Conservation (phyloP, 2,797 vertebrate species). For the Rhinatrema bivittatum region DNA sequence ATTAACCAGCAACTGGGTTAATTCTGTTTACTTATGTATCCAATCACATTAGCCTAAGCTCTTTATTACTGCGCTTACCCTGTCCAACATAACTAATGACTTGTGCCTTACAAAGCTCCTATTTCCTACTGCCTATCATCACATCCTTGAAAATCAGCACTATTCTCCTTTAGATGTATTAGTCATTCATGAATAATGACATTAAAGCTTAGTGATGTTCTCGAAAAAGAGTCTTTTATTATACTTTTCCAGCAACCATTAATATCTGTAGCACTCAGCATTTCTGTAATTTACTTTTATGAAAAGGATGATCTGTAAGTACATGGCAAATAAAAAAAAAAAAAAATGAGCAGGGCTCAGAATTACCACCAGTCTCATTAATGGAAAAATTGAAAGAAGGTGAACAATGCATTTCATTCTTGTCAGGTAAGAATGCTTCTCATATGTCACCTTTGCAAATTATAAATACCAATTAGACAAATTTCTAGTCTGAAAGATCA, state of each 20-base stretch:
- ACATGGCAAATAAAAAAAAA: constrained; percentile 28
- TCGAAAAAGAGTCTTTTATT: constrained; percentile 45
- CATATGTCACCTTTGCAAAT: constrained; percentile 9
- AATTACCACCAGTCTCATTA: constrained; percentile 42
- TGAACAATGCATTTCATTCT: constrained; percentile 17
- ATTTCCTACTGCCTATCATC: constrained; percentile 22
- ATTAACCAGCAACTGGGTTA: too few species aligned
- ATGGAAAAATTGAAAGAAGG: constrained; percentile 15
- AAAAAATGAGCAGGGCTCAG: constrained; percentile 21
- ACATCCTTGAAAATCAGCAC: constrained; percentile 30
- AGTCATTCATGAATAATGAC: constrained; percentile 52
- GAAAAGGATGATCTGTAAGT: constrained; percentile 38
- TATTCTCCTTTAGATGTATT: constrained; percentile 33
- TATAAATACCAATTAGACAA: constrained; percentile 24
- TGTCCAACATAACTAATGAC: too few species aligned
- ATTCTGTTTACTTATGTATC: too few species aligned
- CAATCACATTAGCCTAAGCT: too few species aligned
- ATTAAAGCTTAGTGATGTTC: constrained; percentile 44
- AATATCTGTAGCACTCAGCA: constrained; percentile 47
- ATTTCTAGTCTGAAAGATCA: background rate
- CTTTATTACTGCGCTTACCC: too few species aligned
- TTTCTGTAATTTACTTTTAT: constrained; percentile 56
- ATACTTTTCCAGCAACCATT: constrained; percentile 44
- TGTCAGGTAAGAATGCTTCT: constrained; percentile 7
- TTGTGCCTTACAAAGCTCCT: too few species aligned